These are phyloP conservation scores for Stenurella melanura DNA, from an alignment of 2,888 invertebrate species.

Conservation along the genomic window DNA sequence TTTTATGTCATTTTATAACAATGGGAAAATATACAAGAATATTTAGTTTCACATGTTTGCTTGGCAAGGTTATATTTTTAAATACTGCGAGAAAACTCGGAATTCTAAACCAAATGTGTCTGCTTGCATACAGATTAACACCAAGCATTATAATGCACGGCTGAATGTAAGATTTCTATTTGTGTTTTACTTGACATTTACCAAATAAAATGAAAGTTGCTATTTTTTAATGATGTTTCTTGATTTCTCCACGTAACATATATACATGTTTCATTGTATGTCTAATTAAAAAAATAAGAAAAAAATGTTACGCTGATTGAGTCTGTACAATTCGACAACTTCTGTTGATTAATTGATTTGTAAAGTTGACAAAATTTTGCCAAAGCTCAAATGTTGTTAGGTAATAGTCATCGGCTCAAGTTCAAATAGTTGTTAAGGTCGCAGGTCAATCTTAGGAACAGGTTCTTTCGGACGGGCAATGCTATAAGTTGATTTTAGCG, in stretches of 20 bases:
- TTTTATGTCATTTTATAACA: constrained; percentile 11
- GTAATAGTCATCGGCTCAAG: no score
- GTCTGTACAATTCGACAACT: no score
- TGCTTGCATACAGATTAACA: constrained; percentile 21
- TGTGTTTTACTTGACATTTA: constrained; percentile 22
- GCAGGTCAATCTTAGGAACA: no score
- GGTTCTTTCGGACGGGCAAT: no score
- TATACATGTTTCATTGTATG: no score
- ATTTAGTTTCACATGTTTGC: constrained; percentile 13
- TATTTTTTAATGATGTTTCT: constrained; percentile 9
- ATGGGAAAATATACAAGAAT: constrained; percentile 10
- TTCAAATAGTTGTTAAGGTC: no score
- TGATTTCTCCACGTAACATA: background rate
- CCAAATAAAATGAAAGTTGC: constrained; percentile 30
- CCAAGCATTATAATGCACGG: constrained; percentile 2
- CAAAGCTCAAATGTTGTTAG: no score
- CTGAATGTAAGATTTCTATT: constrained; percentile 25
- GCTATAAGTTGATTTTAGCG: no score
- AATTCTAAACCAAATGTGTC: constrained; percentile 20
- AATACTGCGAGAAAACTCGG: constrained; percentile 20
- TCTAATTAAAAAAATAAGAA: background rate
- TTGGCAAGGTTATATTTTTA: constrained; percentile 23
- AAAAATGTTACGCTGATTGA: background rate
- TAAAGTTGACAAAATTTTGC: no score
- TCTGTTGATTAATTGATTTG: no score